A percentile compares a stretch with the other conserved stretches of the same genome.
These are phyloP conservation scores for Sphaeramia orbicularis DNA, from an alignment of 2,797 vertebrate species.

Conservation along the genomic window DNA sequence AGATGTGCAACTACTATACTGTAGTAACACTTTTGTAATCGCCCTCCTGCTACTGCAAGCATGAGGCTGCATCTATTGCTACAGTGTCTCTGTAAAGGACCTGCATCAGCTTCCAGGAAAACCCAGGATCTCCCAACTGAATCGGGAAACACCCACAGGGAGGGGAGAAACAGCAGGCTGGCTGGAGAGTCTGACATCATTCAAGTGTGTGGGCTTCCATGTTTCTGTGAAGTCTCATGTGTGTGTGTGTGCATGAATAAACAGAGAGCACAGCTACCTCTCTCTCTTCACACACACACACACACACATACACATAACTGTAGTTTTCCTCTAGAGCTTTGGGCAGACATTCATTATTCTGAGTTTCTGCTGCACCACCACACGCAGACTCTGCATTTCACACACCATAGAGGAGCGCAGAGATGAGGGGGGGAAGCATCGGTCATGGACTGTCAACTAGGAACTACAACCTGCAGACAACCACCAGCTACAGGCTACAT, in stretches of 20 bases:
- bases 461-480: not conserved
- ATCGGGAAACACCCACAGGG: conserved; percentile 85
- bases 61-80: conserved; percentile 2
- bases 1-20: conserved; percentile 45
- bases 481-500: conserved; percentile 12
- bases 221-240: conserved; percentile 55
- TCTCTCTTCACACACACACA: conserved; percentile 1
- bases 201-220: conserved; percentile 69
- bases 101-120: conserved; percentile 75
- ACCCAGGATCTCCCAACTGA: conserved; percentile 79
- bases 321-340: conserved; percentile 54
- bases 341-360: conserved; percentile 66
- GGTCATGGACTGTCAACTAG: conserved; percentile 32
- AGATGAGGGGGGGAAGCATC: conserved; percentile 34
- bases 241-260: conserved; percentile 31
- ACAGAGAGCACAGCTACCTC: conserved; percentile 6
- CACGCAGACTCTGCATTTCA: conserved; percentile 56
- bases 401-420: conserved; percentile 33
- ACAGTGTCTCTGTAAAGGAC: conserved; percentile 26
- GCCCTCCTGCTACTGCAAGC: conserved; percentile 26
- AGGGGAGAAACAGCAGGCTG: conserved; percentile 64
- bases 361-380: conserved; percentile 75
- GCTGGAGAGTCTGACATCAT: conserved; percentile 83
- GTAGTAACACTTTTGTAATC: conserved; percentile 31
- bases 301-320: conserved; percentile 47